Base-by-base conservation (phyloP, 2,888 invertebrate species). In the Holacanthella duospinosa region DNA sequence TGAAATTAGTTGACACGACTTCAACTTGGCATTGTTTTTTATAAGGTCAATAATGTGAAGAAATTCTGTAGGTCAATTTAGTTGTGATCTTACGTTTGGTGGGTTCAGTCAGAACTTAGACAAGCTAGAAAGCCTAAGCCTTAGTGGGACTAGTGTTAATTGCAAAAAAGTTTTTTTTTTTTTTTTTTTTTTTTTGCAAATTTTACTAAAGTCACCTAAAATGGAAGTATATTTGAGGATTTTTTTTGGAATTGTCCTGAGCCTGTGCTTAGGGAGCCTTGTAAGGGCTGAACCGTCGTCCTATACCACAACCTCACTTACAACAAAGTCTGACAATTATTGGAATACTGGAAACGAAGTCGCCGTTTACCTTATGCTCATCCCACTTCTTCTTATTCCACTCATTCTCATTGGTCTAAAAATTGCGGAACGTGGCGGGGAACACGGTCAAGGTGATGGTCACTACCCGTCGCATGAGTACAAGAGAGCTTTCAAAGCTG, bases 1-100 rank as follows among this genome's bases (percentile, higher is more conserved):
- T 48, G 48, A 48, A 48, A 48, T 48, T 48, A 9, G n/a, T n/a
- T n/a, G n/a, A n/a, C n/a, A n/a, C n/a, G n/a, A n/a, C n/a, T n/a
- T n/a, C 36, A 36, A 9, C 16, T 16, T 36, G 36, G 48, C 48
- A 48, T 48, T n/a, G 4, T n/a, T 48, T 48, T 48, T 48, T 48
- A 48, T 48, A 48, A 48, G 48, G 48, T 48, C 48, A 48, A 48
- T n/a, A n/a, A n/a, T 21, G 48, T 48, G n/a, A 48, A 21, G 48
- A n/a, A 48, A 48, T 21, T 48, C 48, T 48, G 19, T 48, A 48
- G 48, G 21, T 48, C 48, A 48, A 16, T 21, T 48, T 21, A 48
- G 48, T 48, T 48, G n/a, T 21, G 4, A 21, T 48, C 21, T 48
- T 21, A 9, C 12, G 19, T 48, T 21, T 21, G 48, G 48, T n/a